phyloP scores from a whole-genome alignment of 2,888 invertebrate genomes.

The Sphaeridia pumilis region DNA sequence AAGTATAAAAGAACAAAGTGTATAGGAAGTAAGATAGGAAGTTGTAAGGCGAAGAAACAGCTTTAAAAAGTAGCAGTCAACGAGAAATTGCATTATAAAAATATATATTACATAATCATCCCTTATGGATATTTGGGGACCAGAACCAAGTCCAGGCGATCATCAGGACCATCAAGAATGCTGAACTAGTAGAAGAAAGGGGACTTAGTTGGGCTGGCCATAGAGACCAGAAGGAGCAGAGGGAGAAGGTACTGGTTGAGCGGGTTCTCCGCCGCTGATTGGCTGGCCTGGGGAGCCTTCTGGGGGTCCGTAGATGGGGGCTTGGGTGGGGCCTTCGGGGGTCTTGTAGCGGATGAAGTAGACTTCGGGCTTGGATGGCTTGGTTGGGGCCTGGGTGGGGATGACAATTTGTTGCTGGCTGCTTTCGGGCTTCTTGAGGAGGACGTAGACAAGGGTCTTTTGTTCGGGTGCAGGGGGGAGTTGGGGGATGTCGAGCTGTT shows the following conservation, averaged over 20 bases:
- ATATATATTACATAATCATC: no score
- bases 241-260: slow-evolving; percentile 9
- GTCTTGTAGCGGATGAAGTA: slow-evolving; percentile 79
- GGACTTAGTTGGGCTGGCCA: slow-evolving; percentile 15
- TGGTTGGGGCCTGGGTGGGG: slow-evolving; percentile 66
- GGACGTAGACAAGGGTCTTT: slow-evolving; percentile 50
- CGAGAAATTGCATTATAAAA: no score
- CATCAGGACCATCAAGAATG: no score
- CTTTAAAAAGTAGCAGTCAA: no score
- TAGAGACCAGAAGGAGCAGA: slow-evolving; percentile 14
- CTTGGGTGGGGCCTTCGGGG: slow-evolving; percentile 18
- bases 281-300: slow-evolving; percentile 10
- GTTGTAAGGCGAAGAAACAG: no score
- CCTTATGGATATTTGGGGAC: no score
- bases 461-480: slow-evolving; percentile 33
- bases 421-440: slow-evolving; percentile 77
- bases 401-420: slow-evolving; percentile 63
- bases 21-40: no score
- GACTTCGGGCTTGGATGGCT: slow-evolving; percentile 76
- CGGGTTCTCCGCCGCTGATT: slow-evolving; percentile 6
- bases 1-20: no score
- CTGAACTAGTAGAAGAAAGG: no score
- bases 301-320: slow-evolving; percentile 17
- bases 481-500: slow-evolving; percentile 30
- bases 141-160: no score